Conservation (phyloP, 2,888 invertebrate species). For the Drosophila monieri region DNA sequence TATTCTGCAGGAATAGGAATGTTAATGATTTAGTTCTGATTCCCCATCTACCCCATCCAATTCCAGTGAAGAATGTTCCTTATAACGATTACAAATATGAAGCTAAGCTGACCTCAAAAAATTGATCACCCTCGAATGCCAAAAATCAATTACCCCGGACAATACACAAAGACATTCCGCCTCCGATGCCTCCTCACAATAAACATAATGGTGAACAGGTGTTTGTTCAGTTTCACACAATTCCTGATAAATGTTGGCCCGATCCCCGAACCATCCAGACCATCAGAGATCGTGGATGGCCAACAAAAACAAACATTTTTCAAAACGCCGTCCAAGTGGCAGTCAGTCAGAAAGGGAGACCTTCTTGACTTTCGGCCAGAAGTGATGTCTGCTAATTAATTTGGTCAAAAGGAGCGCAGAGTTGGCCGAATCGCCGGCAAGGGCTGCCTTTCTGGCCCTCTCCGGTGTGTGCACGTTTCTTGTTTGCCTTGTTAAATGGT, state of each 20-base stretch:
- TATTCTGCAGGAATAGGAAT: not conserved
- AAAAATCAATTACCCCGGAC: slow-evolving; percentile 57
- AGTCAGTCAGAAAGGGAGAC: slow-evolving; percentile 27
- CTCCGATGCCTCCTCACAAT: slow-evolving; percentile 35
- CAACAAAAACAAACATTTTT: slow-evolving; percentile 70
- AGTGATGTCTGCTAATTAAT: slow-evolving; percentile 72
- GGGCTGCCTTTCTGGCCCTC: slow-evolving; percentile 4
- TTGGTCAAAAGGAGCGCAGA: slow-evolving; percentile 48
- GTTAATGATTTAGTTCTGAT: slow-evolving; percentile 9
- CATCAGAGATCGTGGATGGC: slow-evolving; percentile 18
- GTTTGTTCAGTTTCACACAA: slow-evolving; percentile 66
- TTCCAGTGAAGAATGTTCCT: slow-evolving; percentile 23
- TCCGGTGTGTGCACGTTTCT: slow-evolving; percentile 26
- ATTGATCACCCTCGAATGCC: slow-evolving; percentile 36
- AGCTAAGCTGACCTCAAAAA: slow-evolving; percentile 39
- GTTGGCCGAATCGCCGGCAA: slow-evolving; percentile 19
- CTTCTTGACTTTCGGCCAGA: slow-evolving; percentile 27
- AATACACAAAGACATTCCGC: slow-evolving; percentile 52
- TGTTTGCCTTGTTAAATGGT: slow-evolving; percentile 66
- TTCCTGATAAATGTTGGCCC: slow-evolving; percentile 63
- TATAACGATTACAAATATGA: slow-evolving; percentile 61
- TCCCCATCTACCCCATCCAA: not conserved
- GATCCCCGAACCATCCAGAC: not conserved
- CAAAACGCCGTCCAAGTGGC: slow-evolving; percentile 43
- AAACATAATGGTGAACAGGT: slow-evolving; percentile 55